phyloP scores from a whole-genome alignment of 2,888 invertebrate species.

The Poecilobothrus nobilitatus region DNA sequence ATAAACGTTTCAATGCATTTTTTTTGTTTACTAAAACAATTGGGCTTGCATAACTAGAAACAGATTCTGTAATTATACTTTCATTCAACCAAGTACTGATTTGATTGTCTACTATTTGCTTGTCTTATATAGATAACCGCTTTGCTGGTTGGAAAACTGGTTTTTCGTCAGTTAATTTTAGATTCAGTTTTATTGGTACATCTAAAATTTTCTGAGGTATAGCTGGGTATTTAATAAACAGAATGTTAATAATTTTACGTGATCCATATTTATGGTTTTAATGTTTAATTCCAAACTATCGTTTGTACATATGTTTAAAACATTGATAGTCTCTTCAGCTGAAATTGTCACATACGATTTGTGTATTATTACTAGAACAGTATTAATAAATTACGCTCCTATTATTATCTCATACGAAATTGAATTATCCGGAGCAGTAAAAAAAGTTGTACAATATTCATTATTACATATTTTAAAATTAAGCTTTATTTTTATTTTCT shows the following conservation, averaged over 20 bases:
- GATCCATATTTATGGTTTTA: background rate
- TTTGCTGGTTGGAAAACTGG: conserved; percentile 28
- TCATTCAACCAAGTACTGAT: conserved; percentile 21
- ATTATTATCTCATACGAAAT: background rate
- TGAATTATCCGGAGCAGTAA: background rate
- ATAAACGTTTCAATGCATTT: conserved; percentile 24
- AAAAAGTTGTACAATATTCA: background rate
- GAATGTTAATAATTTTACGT: background rate
- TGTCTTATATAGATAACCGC: conserved; percentile 26
- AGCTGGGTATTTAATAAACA: background rate
- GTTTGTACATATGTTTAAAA: no score
- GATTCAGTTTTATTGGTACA: background rate
- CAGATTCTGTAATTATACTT: conserved; percentile 20
- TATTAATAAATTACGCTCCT: no score
- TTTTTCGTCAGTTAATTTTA: conserved; percentile 12
- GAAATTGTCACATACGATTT: no score
- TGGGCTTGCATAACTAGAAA: conserved; percentile 28
- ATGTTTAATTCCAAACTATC: background rate
- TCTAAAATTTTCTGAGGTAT: background rate
- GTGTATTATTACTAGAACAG: no score
- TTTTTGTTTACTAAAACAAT: conserved; percentile 28
- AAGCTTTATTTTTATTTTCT: background rate
- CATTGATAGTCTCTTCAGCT: no score
- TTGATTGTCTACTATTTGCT: conserved; percentile 26
- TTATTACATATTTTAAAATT: background rate